These are phyloP conservation scores for Drosophila fungiperda DNA, from an alignment of 2,888 invertebrate species.

Conservation along the genomic window DNA sequence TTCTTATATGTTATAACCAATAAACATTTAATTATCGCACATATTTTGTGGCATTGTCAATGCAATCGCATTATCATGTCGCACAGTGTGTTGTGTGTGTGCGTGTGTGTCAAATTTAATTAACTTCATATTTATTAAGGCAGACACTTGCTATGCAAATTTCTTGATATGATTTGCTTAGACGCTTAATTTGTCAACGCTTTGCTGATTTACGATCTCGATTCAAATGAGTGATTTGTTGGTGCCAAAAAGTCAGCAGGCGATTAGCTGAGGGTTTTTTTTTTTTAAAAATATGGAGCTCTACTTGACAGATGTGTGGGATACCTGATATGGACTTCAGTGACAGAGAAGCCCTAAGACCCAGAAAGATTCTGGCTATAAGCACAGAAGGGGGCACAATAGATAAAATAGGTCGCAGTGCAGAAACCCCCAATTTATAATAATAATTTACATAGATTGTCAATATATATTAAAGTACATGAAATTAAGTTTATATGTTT, in stretches of 20 bases:
- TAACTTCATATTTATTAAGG: conserved; percentile 46
- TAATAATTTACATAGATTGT: too few relatives aligned
- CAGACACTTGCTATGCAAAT: conserved; percentile 44
- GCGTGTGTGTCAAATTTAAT: conserved; percentile 46
- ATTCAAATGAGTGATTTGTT: conserved; percentile 16
- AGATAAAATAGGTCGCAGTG: too few relatives aligned
- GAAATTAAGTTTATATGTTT: not conserved
- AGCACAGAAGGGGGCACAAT: too few relatives aligned
- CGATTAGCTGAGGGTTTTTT: not conserved
- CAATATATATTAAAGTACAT: not conserved
- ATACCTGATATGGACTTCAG: too few relatives aligned
- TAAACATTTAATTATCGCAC: conserved; percentile 35
- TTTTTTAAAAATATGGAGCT: not conserved
- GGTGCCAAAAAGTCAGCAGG: conserved; percentile 19
- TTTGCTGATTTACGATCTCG: conserved; percentile 31
- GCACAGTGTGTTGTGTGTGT: not conserved
- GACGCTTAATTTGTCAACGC: conserved; percentile 54
- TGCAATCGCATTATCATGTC: conserved; percentile 22
- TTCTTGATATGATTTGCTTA: conserved; percentile 35
- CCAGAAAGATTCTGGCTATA: too few relatives aligned
- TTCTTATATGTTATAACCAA: conserved; percentile 17
- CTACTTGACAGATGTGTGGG: not conserved
- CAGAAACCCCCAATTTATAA: too few relatives aligned
- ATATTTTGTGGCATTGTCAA: conserved; percentile 27
- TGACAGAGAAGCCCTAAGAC: too few relatives aligned